These are phyloP conservation scores for Leptoclinus maculatus DNA, from an alignment of 2,797 vertebrate genomes.

Conservation along the genomic window DNA sequence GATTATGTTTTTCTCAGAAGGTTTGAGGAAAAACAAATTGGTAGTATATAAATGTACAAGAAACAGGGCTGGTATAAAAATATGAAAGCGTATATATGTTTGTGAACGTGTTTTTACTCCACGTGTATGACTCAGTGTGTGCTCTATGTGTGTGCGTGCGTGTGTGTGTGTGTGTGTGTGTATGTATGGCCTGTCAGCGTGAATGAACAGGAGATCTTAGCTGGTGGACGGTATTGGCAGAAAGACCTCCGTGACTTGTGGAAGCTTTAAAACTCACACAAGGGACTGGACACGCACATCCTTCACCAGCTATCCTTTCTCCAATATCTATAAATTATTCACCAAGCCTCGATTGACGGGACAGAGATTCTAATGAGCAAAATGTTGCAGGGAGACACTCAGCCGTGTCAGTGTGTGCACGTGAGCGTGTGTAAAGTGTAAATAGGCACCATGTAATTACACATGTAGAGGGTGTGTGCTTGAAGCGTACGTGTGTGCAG, in stretches of 20 bases:
- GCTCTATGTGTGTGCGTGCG: not conserved
- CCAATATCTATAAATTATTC: constrained; percentile 75
- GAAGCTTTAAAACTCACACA: constrained; percentile 67
- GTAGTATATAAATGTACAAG: not conserved
- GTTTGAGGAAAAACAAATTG: not conserved
- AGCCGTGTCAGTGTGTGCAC: constrained; percentile 42
- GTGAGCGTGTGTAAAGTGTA: constrained; percentile 48
- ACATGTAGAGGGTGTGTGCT: constrained; percentile 38
- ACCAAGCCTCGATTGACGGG: constrained; percentile 64
- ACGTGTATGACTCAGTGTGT: not conserved
- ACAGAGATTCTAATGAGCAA: constrained; percentile 72
- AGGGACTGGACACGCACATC: constrained; percentile 55
- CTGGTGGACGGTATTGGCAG: constrained; percentile 59
- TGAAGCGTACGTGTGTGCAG: not conserved
- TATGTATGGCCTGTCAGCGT: constrained; percentile 30
- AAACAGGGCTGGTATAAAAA: not conserved
- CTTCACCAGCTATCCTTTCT: constrained; percentile 45
- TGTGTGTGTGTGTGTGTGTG: constrained; percentile 13
- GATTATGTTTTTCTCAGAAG: not conserved
- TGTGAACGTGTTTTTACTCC: not conserved
- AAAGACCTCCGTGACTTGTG: constrained; percentile 50
- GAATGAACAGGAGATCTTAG: constrained; percentile 55
- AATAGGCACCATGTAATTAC: constrained; percentile 48
- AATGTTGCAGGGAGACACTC: constrained; percentile 60
- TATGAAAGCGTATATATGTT: not conserved